Conservation (phyloP, 30 jellyfish, hydroid and myxozoan genomes). For the Aurelia sp. region DNA sequence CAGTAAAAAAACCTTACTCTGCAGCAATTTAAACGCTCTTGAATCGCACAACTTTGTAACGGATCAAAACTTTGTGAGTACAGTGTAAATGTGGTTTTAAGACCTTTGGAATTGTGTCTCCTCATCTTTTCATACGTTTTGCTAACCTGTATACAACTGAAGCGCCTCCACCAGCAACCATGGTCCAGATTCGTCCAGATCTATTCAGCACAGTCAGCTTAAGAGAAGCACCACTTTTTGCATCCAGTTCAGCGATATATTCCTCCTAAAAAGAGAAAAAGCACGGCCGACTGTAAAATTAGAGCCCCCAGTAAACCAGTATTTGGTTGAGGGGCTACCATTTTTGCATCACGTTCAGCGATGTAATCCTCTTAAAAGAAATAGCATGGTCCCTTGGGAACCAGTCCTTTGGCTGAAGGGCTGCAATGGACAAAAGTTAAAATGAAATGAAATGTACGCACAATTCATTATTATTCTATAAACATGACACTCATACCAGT, state of each 20-base stretch:
- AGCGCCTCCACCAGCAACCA: slow-evolving; percentile 99
- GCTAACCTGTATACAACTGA: slow-evolving; percentile 91
- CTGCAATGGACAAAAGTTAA: too few species aligned
- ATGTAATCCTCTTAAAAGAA: slow-evolving; percentile 64
- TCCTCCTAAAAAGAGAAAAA: slow-evolving; percentile 56
- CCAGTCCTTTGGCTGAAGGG: too few species aligned
- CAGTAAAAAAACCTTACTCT: too few species aligned
- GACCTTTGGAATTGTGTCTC: too few species aligned
- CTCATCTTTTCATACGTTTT: neutral
- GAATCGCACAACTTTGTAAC: too few species aligned
- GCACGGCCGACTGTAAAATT: neutral
- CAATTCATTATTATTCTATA: too few species aligned
- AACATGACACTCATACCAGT: too few species aligned
- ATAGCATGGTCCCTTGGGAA: neutral
- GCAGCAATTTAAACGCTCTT: too few species aligned
- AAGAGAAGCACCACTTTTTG: slow-evolving; percentile 93
- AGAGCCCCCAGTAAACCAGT: neutral
- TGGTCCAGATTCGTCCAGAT: slow-evolving; percentile 88
- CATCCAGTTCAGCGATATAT: slow-evolving; percentile 88
- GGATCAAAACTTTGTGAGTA: too few species aligned
- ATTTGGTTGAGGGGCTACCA: slow-evolving; percentile 67
- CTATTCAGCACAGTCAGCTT: slow-evolving; percentile 82
- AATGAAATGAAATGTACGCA: too few species aligned
- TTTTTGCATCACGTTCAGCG: slow-evolving; percentile 92
- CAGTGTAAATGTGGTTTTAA: too few species aligned